A percentile compares a stretch with the other conserved stretches of the same genome.
Conservation (phyloP, 2,888 invertebrate genomes). For the Pimpla rufipes region DNA sequence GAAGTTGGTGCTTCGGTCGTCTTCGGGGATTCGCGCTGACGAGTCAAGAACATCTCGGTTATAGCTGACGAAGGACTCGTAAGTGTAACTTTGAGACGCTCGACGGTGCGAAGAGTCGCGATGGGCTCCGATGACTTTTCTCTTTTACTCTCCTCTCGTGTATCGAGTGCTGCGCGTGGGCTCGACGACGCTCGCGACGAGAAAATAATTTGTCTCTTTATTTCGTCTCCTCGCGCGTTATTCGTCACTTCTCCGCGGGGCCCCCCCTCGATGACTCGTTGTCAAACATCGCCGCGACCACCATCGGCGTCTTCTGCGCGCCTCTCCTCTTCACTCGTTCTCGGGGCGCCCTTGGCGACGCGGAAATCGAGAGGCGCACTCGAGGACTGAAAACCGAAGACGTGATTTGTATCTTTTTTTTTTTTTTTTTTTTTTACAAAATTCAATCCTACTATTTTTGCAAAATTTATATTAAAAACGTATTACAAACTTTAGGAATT, state of each 20-base stretch:
- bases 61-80: constrained; percentile 4
- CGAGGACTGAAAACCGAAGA: not conserved
- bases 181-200: constrained; percentile 27
- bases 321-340: constrained; percentile 26
- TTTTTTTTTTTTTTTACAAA: no score
- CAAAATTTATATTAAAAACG: no score
- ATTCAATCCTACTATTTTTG: not conserved
- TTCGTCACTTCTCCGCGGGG: constrained; percentile 3
- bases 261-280: constrained; percentile 27
- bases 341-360: constrained; percentile 10
- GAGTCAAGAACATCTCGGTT: not conserved
- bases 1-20: constrained; percentile 18
- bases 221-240: constrained; percentile 17
- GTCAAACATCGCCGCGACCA: constrained; percentile 6
- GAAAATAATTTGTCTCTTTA: constrained; percentile 45
- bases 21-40: constrained; percentile 35
- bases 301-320: not conserved
- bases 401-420: not conserved
- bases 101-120: constrained; percentile 20
- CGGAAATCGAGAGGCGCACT: constrained; percentile 9
- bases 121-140: constrained; percentile 65
- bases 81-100: constrained; percentile 16
- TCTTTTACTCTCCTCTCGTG: constrained; percentile 52
- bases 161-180: constrained; percentile 36
- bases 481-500: no score